Percentiles rank a stretch among this genome's conserved stretches.
Conservation (phyloP, 2,888 invertebrate species). For the Brenthis daphne region DNA sequence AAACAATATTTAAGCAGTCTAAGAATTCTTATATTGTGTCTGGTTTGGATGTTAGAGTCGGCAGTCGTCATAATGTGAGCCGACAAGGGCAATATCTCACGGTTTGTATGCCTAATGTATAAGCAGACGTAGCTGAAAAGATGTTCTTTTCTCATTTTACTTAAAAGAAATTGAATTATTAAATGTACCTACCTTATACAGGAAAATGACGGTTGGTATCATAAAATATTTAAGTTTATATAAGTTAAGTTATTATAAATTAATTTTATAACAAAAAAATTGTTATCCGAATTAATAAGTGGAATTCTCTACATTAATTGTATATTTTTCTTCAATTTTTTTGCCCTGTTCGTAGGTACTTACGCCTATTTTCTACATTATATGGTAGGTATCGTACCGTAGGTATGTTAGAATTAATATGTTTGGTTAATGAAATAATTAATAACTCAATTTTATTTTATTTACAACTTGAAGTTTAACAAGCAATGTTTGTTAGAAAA, state of each 20-base stretch:
- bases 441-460: not conserved
- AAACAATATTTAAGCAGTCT: slow-evolving; percentile 1
- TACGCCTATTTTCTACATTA: no score
- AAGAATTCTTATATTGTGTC: not conserved
- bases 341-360: no score
- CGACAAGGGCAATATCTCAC: slow-evolving; percentile 58
- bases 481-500: slow-evolving; percentile 12
- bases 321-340: no score
- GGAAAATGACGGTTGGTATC: slow-evolving; percentile 40
- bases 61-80: slow-evolving; percentile 45
- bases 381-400: not conserved
- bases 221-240: slow-evolving; percentile 29
- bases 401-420: no score
- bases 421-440: not conserved
- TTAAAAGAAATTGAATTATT: slow-evolving; percentile 63
- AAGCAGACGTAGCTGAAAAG: slow-evolving; percentile 53
- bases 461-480: not conserved
- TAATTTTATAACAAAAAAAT: no score
- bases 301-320: no score
- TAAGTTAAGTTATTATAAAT: no score
- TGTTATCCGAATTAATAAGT: no score
- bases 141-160: slow-evolving; percentile 58
- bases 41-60: slow-evolving; percentile 35
- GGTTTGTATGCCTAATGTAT: slow-evolving; percentile 60
- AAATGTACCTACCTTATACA: slow-evolving; percentile 46